A percentile compares a stretch with the other conserved stretches of the same genome.
These are phyloP conservation scores for Rachycentron canadum DNA, from an alignment of 2,797 vertebrate genomes.

Conservation along the genomic window DNA sequence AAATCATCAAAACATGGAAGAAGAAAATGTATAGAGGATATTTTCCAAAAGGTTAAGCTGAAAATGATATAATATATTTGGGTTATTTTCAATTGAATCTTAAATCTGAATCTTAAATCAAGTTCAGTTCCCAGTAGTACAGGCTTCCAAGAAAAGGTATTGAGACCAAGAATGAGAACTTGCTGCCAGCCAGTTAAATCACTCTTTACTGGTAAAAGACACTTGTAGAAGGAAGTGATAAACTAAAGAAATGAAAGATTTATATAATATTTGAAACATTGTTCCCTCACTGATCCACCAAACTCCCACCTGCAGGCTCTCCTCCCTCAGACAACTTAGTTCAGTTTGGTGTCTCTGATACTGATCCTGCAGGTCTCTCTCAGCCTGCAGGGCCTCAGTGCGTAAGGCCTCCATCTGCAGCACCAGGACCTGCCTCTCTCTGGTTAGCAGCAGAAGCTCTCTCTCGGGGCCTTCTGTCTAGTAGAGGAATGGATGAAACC, in stretches of 20 bases:
- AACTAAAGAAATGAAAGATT: not conserved
- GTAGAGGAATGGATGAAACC: constrained; percentile 21
- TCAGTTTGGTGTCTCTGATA: constrained; percentile 80
- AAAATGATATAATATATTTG: not conserved
- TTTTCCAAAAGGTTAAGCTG: not conserved
- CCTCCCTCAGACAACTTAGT: constrained; percentile 79
- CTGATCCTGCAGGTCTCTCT: constrained; percentile 83
- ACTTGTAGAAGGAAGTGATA: not conserved
- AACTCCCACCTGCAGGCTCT: constrained; percentile 85
- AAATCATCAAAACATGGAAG: not conserved
- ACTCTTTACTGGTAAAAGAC: not conserved
- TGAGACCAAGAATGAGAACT: not conserved
- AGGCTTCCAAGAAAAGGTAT: too few relatives aligned
- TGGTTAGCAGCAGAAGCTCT: constrained; percentile 77
- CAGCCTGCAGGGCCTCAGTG: constrained; percentile 82
- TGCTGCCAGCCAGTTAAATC: too few relatives aligned
- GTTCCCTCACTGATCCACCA: not conserved
- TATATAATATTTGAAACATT: not conserved
- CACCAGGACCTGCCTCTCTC: constrained; percentile 82
- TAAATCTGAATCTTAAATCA: not conserved
- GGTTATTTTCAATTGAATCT: not conserved
- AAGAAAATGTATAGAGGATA: not conserved
- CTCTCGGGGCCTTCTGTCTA: constrained; percentile 74
- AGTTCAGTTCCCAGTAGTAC: too few relatives aligned
- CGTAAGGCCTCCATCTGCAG: constrained; percentile 87